Percentiles rank a stretch among this genome's conserved stretches.
Conservation (phyloP, 2,888 invertebrate species). For the Meta bourneti region DNA sequence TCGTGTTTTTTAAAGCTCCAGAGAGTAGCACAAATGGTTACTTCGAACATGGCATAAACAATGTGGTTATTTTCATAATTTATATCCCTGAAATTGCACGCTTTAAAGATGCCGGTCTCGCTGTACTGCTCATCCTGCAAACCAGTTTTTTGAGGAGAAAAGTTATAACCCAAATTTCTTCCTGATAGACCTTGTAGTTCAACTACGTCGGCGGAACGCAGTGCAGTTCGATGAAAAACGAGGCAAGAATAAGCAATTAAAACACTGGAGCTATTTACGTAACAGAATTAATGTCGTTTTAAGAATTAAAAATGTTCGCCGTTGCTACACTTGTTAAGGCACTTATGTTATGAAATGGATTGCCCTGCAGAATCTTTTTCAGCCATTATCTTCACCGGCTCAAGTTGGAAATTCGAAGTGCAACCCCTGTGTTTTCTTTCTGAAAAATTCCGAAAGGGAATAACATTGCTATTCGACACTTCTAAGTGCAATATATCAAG, state of each 20-base stretch:
- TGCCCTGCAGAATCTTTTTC: too few species aligned
- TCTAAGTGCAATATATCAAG: too few species aligned
- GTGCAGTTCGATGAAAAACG: background rate
- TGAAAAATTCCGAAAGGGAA: too few species aligned
- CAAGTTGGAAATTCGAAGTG: too few species aligned
- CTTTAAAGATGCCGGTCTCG: background rate
- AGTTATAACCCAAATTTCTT: background rate
- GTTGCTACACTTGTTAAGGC: background rate
- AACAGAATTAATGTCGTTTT: background rate
- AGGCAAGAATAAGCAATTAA: background rate
- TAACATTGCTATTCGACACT: too few species aligned
- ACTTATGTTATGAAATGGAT: slow-evolving; percentile 5
- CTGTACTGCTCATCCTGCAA: background rate
- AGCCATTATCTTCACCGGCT: too few species aligned
- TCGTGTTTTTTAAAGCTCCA: too few species aligned
- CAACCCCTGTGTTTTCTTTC: too few species aligned
- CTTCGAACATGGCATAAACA: background rate
- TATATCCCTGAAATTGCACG: background rate
- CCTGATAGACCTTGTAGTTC: slow-evolving; percentile 9
- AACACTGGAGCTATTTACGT: slow-evolving; percentile 8
- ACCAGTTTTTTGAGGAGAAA: slow-evolving; percentile 11
- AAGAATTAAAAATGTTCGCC: background rate
- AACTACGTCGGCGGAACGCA: background rate
- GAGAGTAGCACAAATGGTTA: too few species aligned
- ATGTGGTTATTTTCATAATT: background rate